phyloP scores from a whole-genome alignment of 37 sponge, comb jelly and placozoan species.

The Cliona cf. orientalis region DNA sequence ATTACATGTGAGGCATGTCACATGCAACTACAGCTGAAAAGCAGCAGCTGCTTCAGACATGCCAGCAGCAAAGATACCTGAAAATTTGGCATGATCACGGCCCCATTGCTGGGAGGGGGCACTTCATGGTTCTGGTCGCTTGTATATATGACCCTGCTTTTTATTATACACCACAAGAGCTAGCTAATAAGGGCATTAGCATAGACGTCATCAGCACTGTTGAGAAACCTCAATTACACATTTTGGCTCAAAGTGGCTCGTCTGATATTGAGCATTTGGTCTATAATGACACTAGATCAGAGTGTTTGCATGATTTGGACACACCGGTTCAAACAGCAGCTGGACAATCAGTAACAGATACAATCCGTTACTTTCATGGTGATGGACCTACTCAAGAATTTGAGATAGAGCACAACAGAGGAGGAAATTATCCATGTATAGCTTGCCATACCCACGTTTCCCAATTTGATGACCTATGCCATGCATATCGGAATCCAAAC shows the following conservation, averaged over 20 bases:
- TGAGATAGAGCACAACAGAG: conserved; percentile 9
- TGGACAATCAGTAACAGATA: neutral
- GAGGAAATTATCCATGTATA: conserved; percentile 19
- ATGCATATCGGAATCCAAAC: neutral
- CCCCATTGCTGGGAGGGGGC: conserved; percentile 4
- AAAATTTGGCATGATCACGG: conserved; percentile 35
- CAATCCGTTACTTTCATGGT: conserved; percentile 11
- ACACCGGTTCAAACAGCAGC: neutral
- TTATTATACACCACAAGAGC: conserved; percentile 10
- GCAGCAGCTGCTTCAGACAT: neutral
- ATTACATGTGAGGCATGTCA: neutral
- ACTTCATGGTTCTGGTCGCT: conserved; percentile 12
- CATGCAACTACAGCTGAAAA: neutral
- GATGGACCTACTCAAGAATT: conserved; percentile 33
- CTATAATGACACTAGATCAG: neutral
- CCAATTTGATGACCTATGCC: neutral
- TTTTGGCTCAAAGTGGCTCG: conserved; percentile 2
- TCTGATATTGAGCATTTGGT: neutral
- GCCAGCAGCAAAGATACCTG: neutral
- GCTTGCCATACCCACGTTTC: neutral
- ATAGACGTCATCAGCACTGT: neutral
- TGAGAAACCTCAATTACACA: conserved; percentile 21
- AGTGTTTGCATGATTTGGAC: neutral
- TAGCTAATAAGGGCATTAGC: neutral
- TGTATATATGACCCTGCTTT: conserved; percentile 23